Conservation (phyloP, 2,797 vertebrate genomes). For the Oryzias dopingdopingensis region DNA sequence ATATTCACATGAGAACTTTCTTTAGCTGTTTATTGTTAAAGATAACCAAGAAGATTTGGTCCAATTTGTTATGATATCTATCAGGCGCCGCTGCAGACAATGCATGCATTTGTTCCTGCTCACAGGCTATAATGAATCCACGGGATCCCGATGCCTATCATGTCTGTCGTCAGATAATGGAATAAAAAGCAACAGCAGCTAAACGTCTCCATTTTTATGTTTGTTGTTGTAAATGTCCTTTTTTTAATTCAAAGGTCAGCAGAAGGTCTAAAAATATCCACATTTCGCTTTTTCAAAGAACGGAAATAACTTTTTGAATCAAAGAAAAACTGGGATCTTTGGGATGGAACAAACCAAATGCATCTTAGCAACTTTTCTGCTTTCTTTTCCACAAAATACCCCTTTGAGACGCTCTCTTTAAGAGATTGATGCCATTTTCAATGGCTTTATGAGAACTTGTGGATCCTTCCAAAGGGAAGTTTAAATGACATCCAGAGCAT, state of each 20-base stretch:
- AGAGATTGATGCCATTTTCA: conserved; percentile 29
- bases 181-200: too few species aligned
- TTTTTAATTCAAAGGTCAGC: too few species aligned
- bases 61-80: conserved; percentile 44
- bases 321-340: too few species aligned
- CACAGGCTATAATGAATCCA: conserved; percentile 30
- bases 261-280: too few species aligned
- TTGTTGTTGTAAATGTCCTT: too few species aligned
- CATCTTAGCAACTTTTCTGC: not conserved
- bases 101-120: conserved; percentile 24
- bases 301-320: too few species aligned
- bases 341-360: too few species aligned
- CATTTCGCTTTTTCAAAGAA: too few species aligned
- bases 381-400: conserved; percentile 14
- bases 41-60: not conserved
- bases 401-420: conserved; percentile 2
- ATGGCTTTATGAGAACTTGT: conserved; percentile 24
- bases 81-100: conserved; percentile 36
- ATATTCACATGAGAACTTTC: not conserved
- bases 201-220: too few species aligned
- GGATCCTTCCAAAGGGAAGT: conserved; percentile 11
- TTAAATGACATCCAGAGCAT: conserved; percentile 23
- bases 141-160: conserved; percentile 14
- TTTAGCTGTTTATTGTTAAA: not conserved
- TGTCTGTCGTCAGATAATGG: conserved; percentile 3